Evolutionary conservation across 1,140 invertebrate genomes (phyloP).

Genomic region (Cepaea nemoralis): DNA sequence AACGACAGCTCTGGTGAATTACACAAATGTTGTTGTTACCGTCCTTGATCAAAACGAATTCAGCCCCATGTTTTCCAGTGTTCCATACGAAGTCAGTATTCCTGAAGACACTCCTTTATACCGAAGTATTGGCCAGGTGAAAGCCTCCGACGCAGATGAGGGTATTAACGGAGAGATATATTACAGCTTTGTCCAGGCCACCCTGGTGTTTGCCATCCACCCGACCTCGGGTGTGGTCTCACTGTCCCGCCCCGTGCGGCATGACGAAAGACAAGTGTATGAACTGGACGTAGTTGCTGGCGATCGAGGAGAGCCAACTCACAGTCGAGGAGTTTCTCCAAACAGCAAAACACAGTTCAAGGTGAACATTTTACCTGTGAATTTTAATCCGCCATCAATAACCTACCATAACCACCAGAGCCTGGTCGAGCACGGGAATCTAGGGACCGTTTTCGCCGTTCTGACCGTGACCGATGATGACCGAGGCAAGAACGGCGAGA

Average conservation of each 20-base stretch:
- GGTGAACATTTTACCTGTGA: constrained; percentile 86
- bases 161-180: constrained; percentile 96
- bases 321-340: constrained; percentile 69
- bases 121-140: constrained; percentile 74
- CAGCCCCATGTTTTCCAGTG: constrained; percentile 90
- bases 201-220: constrained; percentile 90
- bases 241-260: constrained; percentile 81
- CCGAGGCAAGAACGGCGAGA: constrained; percentile 85
- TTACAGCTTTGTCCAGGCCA: constrained; percentile 89
- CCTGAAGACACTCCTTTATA: constrained; percentile 89
- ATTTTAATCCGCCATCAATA: constrained; percentile 88
- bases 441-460: constrained; percentile 81
- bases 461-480: constrained; percentile 87
- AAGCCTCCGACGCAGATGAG: constrained; percentile 92
- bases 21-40: constrained; percentile 83
- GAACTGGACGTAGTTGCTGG: constrained; percentile 84
- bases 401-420: constrained; percentile 81
- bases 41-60: constrained; percentile 92
- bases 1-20: constrained; percentile 76
- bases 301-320: constrained; percentile 82
- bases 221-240: constrained; percentile 90
- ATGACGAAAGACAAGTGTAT: constrained; percentile 71
- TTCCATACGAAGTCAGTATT: constrained; percentile 87
- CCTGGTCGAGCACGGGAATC: constrained; percentile 80
- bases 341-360: constrained; percentile 80